A percentile compares a stretch with the other conserved stretches of the same genome.
Evolutionary conservation across 1,140 invertebrate genomes (phyloP).

Genomic region (Metopolophium dirhodum): DNA sequence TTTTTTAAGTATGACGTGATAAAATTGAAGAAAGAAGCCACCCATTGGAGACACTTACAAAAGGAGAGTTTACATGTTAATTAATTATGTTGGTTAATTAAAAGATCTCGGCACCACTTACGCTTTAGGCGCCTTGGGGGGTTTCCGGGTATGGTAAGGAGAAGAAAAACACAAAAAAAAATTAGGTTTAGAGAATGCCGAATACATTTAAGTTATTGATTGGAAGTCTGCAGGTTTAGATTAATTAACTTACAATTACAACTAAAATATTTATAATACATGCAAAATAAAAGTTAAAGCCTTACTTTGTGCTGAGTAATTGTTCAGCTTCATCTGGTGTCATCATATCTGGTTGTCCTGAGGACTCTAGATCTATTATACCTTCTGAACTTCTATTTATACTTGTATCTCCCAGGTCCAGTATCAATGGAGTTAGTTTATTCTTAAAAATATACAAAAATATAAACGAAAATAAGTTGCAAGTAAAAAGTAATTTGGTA

Average conservation of each 20-base stretch:
- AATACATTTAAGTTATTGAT: no score
- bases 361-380: conserved; percentile 33
- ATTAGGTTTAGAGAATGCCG: no score
- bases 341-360: conserved; percentile 71
- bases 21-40: no score
- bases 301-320: conserved; percentile 77
- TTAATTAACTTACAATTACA: no score
- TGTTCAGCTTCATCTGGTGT: conserved; percentile 85
- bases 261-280: not conserved
- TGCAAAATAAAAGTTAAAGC: conserved; percentile 17
- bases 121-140: no score
- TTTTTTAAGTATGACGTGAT: no score
- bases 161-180: no score
- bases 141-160: no score
- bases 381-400: conserved; percentile 30
- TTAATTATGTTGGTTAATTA: no score
- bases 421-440: not conserved
- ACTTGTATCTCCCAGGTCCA: conserved; percentile 4
- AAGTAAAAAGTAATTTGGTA: not conserved
- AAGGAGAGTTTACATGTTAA: no score
- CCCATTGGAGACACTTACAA: no score
- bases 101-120: no score
- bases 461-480: not conserved
- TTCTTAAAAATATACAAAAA: not conserved
- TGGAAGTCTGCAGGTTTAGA: not conserved